Base-by-base conservation (phyloP, 2,113 vertebrate genomes). In the Pholis gunnellus region DNA sequence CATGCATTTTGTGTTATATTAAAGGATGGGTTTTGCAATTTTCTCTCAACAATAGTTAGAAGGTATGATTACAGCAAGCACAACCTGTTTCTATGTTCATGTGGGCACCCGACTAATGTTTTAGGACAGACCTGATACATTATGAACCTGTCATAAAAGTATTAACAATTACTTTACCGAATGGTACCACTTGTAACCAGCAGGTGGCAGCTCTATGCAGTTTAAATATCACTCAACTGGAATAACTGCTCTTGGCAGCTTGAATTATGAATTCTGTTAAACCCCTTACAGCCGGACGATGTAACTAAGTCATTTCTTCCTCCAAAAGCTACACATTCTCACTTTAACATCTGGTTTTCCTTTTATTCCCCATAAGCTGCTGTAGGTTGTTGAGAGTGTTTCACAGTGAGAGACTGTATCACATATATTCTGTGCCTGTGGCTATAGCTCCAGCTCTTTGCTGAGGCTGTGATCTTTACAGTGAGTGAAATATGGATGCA, bases 121-220 rank as follows among this genome's bases (percentile, higher is more conserved):
- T 76, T 9, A 36, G 11, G 40, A 48, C 22, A 27, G 15, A 31
- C 5, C 36, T 34, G 3, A 56, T 5, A 72, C 17, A 48, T 7
- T 29, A 29, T 18, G 2, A 78, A 50, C 1, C 2, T 15, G 20
- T 74, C 2, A 20, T 57, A 38, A 2, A 27, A 36, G 40, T 31
- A 31, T 17, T 40, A 10, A 17, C 9, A 7, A 38, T 52, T 20
- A 5, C 6, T 52, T 36, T 27, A 57, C 15, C 56, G 34, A 79
- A 70, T 10, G 36, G 2, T 22, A 54, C 44, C 42, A 85, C 29
- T 15, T 79, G 6, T 20, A 72, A 31, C 91, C 93, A 93, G 74
- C 27, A 90, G 77, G 38, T 87, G 79, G 61, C 81, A 79, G 79
- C 52, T 50, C 57, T 69, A 65, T 91, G 64, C 20, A 64, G 66